Percentiles rank a stretch among this genome's conserved stretches.
phyloP scores from a whole-genome alignment of 2,113 vertebrate species.

The Galbula dea region DNA sequence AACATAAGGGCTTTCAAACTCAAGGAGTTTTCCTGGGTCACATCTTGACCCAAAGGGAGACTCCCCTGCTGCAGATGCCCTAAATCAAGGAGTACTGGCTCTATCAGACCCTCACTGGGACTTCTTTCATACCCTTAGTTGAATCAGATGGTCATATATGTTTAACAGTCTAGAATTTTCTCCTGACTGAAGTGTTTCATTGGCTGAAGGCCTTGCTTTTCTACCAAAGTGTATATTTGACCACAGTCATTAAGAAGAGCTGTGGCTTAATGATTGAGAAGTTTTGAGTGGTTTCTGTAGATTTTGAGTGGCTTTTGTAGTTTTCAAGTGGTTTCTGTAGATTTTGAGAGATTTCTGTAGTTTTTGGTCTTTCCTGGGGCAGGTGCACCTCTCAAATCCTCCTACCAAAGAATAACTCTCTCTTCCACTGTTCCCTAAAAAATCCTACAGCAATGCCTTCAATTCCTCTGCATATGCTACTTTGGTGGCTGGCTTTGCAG shows the following conservation, averaged over 20 bases:
- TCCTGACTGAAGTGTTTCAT: neutral
- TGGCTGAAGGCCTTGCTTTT: neutral
- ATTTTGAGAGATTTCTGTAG: neutral
- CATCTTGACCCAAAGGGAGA: neutral
- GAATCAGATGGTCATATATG: neutral
- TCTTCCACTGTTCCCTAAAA: neutral
- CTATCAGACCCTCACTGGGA: neutral
- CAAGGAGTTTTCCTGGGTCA: neutral
- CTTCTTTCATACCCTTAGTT: neutral
- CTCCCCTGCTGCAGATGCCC: neutral
- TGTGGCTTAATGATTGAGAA: neutral
- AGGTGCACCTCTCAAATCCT: neutral
- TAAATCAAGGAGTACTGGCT: neutral
- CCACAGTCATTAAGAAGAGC: neutral
- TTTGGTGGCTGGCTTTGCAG: neutral
- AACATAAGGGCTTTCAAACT: neutral
- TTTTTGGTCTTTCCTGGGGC: neutral
- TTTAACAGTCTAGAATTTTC: neutral
- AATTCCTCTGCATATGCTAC: neutral
- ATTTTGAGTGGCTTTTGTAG: too few species aligned
- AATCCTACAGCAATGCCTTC: neutral
- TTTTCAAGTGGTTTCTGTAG: too few species aligned
- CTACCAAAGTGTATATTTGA: neutral
- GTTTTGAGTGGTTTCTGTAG: neutral
- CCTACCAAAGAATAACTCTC: fast-evolving